These are phyloP conservation scores for Cerceris rybyensis DNA, from an alignment of 2,888 invertebrate species.

Conservation along the genomic window DNA sequence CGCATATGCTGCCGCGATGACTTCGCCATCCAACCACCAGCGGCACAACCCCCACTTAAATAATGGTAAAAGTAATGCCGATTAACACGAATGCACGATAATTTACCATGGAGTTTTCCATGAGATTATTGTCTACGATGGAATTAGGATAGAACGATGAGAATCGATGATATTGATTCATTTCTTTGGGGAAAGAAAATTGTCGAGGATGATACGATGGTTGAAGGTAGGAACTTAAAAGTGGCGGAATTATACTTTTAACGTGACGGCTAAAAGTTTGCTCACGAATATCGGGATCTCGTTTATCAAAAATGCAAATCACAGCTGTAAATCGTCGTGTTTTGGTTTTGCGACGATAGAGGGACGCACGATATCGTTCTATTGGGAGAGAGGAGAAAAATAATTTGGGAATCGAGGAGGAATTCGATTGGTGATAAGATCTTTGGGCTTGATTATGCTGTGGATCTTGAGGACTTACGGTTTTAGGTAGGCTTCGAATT, in stretches of 20 bases:
- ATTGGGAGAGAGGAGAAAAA: neutral
- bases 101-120: neutral
- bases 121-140: neutral
- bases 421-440: neutral
- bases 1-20: conserved; percentile 43
- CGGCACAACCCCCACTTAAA: conserved; percentile 35
- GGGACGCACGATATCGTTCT: conserved; percentile 1
- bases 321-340: neutral
- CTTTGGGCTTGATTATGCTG: neutral
- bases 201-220: neutral
- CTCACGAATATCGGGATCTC: too few relatives aligned
- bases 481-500: too few relatives aligned
- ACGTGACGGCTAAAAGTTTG: neutral
- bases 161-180: neutral
- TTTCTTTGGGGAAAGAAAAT: too few relatives aligned
- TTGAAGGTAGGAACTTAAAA: neutral
- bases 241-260: neutral
- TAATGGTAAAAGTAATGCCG: conserved; percentile 24
- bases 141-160: neutral
- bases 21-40: conserved; percentile 32
- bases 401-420: neutral
- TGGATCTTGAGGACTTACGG: too few relatives aligned
- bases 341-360: neutral
- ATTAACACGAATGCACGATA: neutral
- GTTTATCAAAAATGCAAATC: conserved; percentile 9